Conservation (phyloP, 2,888 invertebrate genomes). For the Micropterix aruncella region DNA sequence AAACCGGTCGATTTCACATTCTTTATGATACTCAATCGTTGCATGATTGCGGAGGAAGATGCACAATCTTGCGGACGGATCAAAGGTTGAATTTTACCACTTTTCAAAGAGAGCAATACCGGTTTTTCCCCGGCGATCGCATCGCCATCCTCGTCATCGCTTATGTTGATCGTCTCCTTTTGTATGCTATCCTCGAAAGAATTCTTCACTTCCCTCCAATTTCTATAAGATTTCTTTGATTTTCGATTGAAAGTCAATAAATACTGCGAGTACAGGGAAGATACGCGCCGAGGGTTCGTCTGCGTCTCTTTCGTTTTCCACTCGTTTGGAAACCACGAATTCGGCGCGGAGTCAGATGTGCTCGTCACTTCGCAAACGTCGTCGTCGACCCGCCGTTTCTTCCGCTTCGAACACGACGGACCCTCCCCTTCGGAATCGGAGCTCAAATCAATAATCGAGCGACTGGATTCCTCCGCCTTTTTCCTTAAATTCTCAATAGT, state of each 20-base stretch:
- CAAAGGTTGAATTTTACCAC: constrained; percentile 17
- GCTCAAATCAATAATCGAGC: background rate
- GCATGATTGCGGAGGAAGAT: constrained; percentile 20
- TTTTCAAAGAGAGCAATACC: constrained; percentile 13
- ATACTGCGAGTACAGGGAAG: background rate
- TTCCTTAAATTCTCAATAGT: background rate
- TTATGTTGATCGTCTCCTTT: constrained; percentile 15
- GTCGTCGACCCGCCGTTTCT: constrained; percentile 1
- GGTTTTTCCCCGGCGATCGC: constrained; percentile 14
- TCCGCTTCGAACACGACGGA: background rate
- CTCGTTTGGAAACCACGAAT: background rate
- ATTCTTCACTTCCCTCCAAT: constrained; percentile 27
- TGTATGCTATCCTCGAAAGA: constrained; percentile 21
- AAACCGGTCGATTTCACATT: constrained; percentile 6
- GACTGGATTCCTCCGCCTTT: no score
- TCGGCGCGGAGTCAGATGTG: background rate
- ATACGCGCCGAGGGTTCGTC: background rate
- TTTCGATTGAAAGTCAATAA: background rate
- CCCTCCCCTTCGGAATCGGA: background rate
- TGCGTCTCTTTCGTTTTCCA: background rate
- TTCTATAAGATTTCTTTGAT: constrained; percentile 14
- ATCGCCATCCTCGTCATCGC: constrained; percentile 9
- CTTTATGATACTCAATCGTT: constrained; percentile 25
- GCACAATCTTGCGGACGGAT: constrained; percentile 22
- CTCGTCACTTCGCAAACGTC: background rate